phyloP scores from a whole-genome alignment of 1,140 invertebrate species.

The Drosophila insularis region DNA sequence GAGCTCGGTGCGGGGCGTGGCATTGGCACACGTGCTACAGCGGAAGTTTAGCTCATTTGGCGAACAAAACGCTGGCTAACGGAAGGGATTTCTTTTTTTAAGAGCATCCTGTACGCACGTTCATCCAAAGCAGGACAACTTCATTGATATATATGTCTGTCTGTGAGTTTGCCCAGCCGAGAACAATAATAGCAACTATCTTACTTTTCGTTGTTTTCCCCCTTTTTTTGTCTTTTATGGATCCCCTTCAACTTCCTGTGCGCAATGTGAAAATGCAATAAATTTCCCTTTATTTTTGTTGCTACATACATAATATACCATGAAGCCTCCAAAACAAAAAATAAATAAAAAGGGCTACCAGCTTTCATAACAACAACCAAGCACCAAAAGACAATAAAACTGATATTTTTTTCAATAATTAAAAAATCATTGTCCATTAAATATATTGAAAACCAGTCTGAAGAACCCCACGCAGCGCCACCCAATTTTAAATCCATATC shows the following conservation, averaged over 20 bases:
- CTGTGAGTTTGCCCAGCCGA: not conserved
- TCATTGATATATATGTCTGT: conserved; percentile 70
- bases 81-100: conserved; percentile 78
- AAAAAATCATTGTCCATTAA: conserved; percentile 48
- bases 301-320: not conserved
- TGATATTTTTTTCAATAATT: conserved; percentile 45
- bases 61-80: conserved; percentile 45
- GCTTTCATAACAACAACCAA: conserved; percentile 17
- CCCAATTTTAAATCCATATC: conserved; percentile 30
- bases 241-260: conserved; percentile 29
- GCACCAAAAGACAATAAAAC: conserved; percentile 38
- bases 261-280: conserved; percentile 43
- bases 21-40: conserved; percentile 63
- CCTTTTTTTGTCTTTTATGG: conserved; percentile 32
- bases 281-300: conserved; percentile 44
- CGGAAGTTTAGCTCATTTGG: conserved; percentile 78
- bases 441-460: conserved; percentile 35
- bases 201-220: conserved; percentile 23
- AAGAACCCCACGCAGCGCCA: conserved; percentile 69
- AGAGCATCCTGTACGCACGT: conserved; percentile 74
- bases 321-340: not conserved
- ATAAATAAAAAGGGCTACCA: conserved; percentile 37
- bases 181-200: conserved; percentile 58
- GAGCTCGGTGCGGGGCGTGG: conserved; percentile 44
- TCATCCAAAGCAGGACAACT: conserved; percentile 55